Evolutionary conservation across 2,113 vertebrate species (phyloP).

Genomic region (Uropsilus gracilis): DNA sequence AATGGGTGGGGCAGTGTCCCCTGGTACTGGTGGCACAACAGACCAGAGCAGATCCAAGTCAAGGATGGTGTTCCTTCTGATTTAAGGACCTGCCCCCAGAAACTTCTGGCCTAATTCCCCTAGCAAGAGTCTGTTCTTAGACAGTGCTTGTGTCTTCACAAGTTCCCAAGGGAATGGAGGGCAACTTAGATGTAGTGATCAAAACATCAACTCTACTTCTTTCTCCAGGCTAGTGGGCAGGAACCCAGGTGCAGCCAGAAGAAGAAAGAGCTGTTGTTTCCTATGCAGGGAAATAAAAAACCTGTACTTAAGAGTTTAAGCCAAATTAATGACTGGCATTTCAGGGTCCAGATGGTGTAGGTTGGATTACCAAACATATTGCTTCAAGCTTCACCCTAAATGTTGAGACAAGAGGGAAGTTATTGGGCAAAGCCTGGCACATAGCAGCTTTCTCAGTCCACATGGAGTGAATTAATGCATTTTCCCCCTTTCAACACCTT

Average conservation of each 20-base stretch:
- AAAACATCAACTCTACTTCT: neutral
- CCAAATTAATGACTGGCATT: constrained; percentile 50
- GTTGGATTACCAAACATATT: neutral
- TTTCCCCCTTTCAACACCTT: neutral
- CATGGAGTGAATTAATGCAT: neutral
- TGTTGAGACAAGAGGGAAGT: neutral
- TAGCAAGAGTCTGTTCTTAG: neutral
- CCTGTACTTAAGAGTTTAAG: constrained; percentile 72
- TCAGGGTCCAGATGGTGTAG: constrained; percentile 36
- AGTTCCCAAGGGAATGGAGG: neutral
- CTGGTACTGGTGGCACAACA: neutral
- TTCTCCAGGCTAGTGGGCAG: neutral
- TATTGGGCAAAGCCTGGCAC: neutral
- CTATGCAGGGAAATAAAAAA: constrained; percentile 64
- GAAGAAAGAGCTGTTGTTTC: constrained; percentile 61
- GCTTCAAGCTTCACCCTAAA: neutral
- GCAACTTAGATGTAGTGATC: neutral
- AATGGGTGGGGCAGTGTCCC: neutral
- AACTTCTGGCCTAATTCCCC: neutral
- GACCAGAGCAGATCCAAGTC: neutral
- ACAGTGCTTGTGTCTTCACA: neutral
- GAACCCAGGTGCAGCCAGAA: neutral
- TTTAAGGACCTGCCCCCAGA: neutral
- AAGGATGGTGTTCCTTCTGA: neutral
- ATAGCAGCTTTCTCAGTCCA: neutral